Evolutionary conservation across 2,113 vertebrate species (phyloP).

Genomic region (Poeciliopsis prolifica): DNA sequence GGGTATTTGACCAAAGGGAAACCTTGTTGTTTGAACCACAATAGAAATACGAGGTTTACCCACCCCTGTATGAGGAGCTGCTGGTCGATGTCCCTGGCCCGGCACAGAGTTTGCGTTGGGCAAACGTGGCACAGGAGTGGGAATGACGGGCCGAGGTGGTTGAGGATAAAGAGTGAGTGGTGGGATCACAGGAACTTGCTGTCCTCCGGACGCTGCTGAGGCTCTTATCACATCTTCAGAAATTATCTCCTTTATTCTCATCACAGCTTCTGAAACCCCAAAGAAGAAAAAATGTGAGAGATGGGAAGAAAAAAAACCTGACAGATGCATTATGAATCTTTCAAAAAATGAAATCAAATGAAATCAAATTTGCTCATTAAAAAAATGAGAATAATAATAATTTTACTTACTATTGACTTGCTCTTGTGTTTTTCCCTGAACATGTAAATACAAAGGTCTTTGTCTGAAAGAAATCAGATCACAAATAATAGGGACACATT

Average conservation of each 20-base stretch:
- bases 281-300: background rate
- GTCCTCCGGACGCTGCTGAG: slow-evolving; percentile 74
- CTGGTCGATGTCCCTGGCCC: slow-evolving; percentile 71
- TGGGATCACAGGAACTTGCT: slow-evolving; percentile 83
- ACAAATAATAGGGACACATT: slow-evolving; percentile 21
- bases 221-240: slow-evolving; percentile 89
- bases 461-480: slow-evolving; percentile 76
- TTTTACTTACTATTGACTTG: slow-evolving; percentile 91
- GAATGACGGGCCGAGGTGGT: slow-evolving; percentile 75
- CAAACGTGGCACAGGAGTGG: slow-evolving; percentile 62
- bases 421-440: slow-evolving; percentile 92
- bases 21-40: background rate
- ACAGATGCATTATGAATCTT: background rate
- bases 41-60: background rate
- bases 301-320: background rate
- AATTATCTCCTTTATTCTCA: slow-evolving; percentile 94
- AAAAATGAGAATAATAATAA: background rate
- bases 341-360: too few relatives aligned
- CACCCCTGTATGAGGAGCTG: slow-evolving; percentile 80
- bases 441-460: slow-evolving; percentile 92
- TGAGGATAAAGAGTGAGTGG: slow-evolving; percentile 93
- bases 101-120: slow-evolving; percentile 48
- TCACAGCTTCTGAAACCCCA: slow-evolving; percentile 85
- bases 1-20: background rate
- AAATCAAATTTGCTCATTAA: background rate